These are phyloP conservation scores for Tanytarsus gracilentus DNA, from an alignment of 2,888 invertebrate genomes.

Conservation along the genomic window DNA sequence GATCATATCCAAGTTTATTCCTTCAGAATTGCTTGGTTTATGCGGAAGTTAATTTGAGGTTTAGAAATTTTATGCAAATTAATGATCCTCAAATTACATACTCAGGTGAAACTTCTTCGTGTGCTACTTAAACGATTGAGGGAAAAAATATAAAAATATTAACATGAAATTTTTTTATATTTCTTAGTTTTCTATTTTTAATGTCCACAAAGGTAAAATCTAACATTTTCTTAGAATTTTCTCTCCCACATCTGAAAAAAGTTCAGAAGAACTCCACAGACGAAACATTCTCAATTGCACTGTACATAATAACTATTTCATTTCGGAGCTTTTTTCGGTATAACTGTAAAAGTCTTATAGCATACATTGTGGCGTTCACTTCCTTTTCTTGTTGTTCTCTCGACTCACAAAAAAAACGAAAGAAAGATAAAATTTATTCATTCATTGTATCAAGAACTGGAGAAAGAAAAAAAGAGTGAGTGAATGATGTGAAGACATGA, in stretches of 20 bases:
- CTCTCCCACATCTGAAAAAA: background rate
- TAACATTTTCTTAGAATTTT: background rate
- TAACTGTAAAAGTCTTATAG: background rate
- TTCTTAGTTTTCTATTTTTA: no score
- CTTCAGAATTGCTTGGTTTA: no score
- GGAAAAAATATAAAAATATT: no score
- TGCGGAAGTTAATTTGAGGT: no score
- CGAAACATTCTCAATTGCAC: background rate
- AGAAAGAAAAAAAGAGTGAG: background rate
- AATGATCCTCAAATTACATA: no score
- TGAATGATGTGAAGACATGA: conserved; percentile 7
- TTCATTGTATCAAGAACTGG: background rate
- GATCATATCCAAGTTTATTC: no score
- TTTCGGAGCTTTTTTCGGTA: background rate
- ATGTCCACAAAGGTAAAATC: no score
- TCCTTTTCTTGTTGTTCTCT: background rate
- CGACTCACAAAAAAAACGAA: background rate
- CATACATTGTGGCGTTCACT: conserved; percentile 2
- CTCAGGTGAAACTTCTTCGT: no score
- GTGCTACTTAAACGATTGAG: no score
- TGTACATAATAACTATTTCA: background rate
- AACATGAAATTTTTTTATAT: no score
- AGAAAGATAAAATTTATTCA: no score
- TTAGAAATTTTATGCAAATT: no score
- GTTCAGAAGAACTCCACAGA: background rate